Percentiles rank a stretch among this genome's conserved stretches.
Conservation (phyloP, 2,113 vertebrate species). For the Clarias gariepinus region DNA sequence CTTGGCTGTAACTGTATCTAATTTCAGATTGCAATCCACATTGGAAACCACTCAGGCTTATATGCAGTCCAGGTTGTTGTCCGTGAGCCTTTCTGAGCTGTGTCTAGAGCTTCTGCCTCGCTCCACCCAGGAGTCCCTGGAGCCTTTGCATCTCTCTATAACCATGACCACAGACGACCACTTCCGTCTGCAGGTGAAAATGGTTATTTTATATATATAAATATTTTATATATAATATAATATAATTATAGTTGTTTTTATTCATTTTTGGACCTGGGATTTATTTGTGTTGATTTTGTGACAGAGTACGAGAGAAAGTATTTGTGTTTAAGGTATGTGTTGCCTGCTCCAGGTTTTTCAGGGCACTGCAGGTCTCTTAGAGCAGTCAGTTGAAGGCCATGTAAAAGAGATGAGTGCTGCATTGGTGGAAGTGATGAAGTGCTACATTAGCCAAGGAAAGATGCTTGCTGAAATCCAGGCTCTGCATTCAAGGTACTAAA, state of each 20-base stretch:
- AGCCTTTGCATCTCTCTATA: constrained; percentile 61
- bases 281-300: background rate
- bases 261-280: background rate
- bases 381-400: constrained; percentile 50
- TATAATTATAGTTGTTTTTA: too few relatives aligned
- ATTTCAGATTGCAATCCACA: constrained; percentile 61
- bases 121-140: constrained; percentile 48
- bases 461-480: constrained; percentile 72
- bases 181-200: constrained; percentile 68
- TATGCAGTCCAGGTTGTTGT: constrained; percentile 62
- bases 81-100: constrained; percentile 62
- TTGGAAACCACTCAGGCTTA: constrained; percentile 42
- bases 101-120: constrained; percentile 64
- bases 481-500: constrained; percentile 66
- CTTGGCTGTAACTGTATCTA: background rate
- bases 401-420: constrained; percentile 58
- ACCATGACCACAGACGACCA: constrained; percentile 57
- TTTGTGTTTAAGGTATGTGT: background rate
- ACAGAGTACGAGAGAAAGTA: background rate
- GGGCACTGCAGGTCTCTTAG: constrained; percentile 54
- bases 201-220: too few relatives aligned
- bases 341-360: constrained; percentile 54
- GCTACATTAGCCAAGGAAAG: constrained; percentile 64
- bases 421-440: constrained; percentile 64
- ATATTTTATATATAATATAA: too few relatives aligned